Conservation (phyloP, 2,113 vertebrate species). For the Cricetomys ansorgei region DNA sequence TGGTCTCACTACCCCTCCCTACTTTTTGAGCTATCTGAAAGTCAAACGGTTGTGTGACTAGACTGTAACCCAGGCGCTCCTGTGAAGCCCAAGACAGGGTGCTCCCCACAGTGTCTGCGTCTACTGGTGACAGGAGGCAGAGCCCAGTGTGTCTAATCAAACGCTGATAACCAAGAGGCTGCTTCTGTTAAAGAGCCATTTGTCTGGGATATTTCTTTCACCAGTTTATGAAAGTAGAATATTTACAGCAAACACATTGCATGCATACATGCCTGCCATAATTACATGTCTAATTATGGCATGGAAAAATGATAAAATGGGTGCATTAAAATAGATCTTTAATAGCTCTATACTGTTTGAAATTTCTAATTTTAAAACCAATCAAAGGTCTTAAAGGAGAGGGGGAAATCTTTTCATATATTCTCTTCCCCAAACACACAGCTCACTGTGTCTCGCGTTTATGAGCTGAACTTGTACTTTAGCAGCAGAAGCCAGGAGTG, state of each 20-base stretch:
- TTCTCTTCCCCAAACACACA: background rate
- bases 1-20: background rate
- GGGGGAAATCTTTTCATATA: background rate
- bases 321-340: background rate
- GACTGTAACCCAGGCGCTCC: background rate
- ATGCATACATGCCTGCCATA: background rate
- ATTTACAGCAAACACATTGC: background rate
- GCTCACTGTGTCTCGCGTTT: background rate
- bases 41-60: background rate
- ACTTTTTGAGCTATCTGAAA: background rate
- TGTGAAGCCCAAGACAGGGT: background rate
- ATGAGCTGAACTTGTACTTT: background rate
- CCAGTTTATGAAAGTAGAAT: background rate
- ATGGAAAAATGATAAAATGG: background rate
- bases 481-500: background rate
- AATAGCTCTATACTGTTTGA: background rate
- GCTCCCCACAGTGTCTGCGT: background rate
- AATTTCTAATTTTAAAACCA: conserved; percentile 49
- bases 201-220: background rate
- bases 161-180: background rate
- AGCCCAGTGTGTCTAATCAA: too few species aligned
- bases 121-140: background rate
- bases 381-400: background rate
- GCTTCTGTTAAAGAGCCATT: background rate
- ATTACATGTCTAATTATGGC: background rate